Percentiles rank a stretch among this genome's conserved stretches.
Conservation (phyloP, 2,888 invertebrate species). For the Megaustenia siamemsis region DNA sequence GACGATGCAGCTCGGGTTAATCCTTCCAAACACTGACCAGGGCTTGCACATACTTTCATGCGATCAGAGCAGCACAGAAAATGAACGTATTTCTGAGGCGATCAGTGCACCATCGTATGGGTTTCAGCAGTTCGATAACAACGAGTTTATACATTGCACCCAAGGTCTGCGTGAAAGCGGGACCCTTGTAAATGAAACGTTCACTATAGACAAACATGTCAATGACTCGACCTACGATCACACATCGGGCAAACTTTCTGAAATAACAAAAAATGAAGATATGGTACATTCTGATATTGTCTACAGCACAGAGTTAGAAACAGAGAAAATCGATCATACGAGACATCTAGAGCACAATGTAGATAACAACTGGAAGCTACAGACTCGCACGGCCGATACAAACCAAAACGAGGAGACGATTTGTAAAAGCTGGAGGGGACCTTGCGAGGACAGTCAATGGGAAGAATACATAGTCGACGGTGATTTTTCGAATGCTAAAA, state of each 20-base stretch:
- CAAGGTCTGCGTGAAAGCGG: conserved; percentile 49
- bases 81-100: neutral
- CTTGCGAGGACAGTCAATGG: neutral
- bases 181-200: neutral
- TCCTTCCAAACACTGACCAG: neutral
- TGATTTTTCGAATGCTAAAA: conserved; percentile 40
- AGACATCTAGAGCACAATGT: conserved; percentile 20
- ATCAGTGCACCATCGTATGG: neutral
- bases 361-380: conserved; percentile 47
- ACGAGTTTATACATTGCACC: conserved; percentile 35
- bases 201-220: neutral
- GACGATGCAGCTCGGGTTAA: neutral
- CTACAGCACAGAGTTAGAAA: no score
- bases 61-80: neutral
- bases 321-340: neutral
- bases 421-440: neutral
- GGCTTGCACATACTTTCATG: no score
- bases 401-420: neutral
- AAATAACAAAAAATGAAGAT: neutral
- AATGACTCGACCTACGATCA: no score
- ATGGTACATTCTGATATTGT: neutral
- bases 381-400: neutral
- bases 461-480: neutral
- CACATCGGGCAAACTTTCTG: neutral
- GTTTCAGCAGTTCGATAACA: conserved; percentile 4